These are phyloP conservation scores for Drosophila lutescens DNA, from an alignment of 2,888 invertebrate genomes.

Conservation along the genomic window DNA sequence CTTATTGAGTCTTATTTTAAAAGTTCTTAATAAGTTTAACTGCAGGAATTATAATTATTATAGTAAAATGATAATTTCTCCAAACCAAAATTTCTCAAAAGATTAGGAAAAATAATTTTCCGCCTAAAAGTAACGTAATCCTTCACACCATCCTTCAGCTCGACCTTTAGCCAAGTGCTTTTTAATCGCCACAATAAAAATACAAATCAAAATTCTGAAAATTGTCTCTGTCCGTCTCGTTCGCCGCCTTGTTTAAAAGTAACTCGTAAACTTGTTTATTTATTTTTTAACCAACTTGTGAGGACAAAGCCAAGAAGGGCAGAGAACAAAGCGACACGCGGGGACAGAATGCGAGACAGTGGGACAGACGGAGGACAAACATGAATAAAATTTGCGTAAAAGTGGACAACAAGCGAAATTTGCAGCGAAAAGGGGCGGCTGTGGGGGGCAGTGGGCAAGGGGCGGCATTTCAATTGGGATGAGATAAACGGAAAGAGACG, in stretches of 20 bases:
- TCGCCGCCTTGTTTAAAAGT: background rate
- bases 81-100: no score
- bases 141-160: background rate
- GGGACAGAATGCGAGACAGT: constrained; percentile 10
- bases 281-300: constrained; percentile 1
- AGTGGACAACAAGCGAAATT: constrained; percentile 68
- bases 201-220: constrained; percentile 27
- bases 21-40: no score
- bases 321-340: constrained; percentile 33
- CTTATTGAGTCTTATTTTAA: no score
- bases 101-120: background rate
- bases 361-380: constrained; percentile 54
- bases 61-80: no score
- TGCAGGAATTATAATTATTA: no score
- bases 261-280: constrained; percentile 24
- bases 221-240: background rate
- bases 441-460: constrained; percentile 9
- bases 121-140: background rate
- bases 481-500: constrained; percentile 9
- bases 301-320: constrained; percentile 11
- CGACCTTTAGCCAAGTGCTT: background rate
- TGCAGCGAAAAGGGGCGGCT: constrained; percentile 29
- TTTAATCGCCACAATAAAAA: background rate
- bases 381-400: constrained; percentile 78
- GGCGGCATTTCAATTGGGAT: constrained; percentile 41